Evolutionary conservation across 2,797 vertebrate genomes (phyloP).

Genomic region (Nannoperca australis): DNA sequence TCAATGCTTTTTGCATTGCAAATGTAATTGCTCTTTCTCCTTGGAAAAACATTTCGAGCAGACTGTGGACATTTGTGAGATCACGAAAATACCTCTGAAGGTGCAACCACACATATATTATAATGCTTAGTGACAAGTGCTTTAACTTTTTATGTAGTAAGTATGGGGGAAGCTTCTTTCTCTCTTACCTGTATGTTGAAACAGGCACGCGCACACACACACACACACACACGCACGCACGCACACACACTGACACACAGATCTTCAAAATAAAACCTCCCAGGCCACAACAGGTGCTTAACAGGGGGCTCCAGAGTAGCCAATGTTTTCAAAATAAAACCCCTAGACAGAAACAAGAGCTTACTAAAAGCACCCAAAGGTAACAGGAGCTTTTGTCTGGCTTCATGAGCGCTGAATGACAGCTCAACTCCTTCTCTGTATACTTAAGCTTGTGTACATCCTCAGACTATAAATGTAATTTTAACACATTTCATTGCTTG

Average conservation of each 20-base stretch:
- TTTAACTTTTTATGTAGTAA: no score
- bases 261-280: conserved; percentile 5
- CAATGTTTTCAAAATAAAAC: neutral
- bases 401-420: neutral
- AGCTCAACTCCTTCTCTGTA: neutral
- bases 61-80: neutral
- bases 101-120: no score
- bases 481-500: neutral
- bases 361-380: neutral
- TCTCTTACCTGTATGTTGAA: no score
- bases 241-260: no score
- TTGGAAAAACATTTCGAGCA: neutral
- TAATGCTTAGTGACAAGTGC: no score
- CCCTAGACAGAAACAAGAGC: no score
- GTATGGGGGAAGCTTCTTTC: no score
- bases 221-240: no score
- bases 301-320: no score
- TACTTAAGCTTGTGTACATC: neutral
- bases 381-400: neutral
- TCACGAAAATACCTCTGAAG: neutral
- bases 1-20: neutral
- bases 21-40: neutral
- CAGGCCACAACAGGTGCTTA: neutral
- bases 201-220: no score
- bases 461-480: neutral